Evolutionary conservation across 1,140 invertebrate genomes (phyloP).

Genomic region (Drosophila saltans): DNA sequence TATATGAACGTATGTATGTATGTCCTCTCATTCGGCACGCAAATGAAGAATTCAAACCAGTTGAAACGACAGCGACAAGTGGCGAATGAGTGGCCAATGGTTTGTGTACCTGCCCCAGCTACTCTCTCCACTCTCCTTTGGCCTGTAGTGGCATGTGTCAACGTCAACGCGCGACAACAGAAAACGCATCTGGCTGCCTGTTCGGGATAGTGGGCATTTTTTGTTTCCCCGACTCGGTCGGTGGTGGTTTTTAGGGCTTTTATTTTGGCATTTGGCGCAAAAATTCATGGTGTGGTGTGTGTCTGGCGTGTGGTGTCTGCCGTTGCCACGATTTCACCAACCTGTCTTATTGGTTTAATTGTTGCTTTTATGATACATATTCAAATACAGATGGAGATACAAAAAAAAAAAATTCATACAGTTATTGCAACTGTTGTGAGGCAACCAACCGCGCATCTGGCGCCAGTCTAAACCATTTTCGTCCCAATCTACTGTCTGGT

Average conservation of each 20-base stretch:
- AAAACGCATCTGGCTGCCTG: constrained; percentile 49
- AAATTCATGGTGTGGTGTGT: not conserved
- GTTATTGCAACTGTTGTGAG: constrained; percentile 1
- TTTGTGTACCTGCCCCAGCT: constrained; percentile 35
- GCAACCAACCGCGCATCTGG: constrained; percentile 68
- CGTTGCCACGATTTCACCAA: constrained; percentile 10
- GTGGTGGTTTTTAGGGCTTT: constrained; percentile 34
- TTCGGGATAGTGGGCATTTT: constrained; percentile 28
- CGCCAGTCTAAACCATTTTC: constrained; percentile 61
- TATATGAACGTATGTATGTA: constrained; percentile 25
- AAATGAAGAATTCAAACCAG: constrained; percentile 76
- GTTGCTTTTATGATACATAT: constrained; percentile 36
- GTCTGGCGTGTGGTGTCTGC: constrained; percentile 13
- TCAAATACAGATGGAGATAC: constrained; percentile 18
- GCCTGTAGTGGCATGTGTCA: constrained; percentile 46
- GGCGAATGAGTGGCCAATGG: constrained; percentile 51
- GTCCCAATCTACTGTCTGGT: constrained; percentile 40
- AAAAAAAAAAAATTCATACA: constrained; percentile 1
- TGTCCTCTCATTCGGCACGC: constrained; percentile 47
- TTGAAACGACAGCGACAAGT: constrained; percentile 55
- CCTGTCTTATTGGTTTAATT: constrained; percentile 17
- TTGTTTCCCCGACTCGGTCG: constrained; percentile 29
- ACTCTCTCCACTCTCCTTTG: constrained; percentile 7
- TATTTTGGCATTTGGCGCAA: constrained; percentile 28
- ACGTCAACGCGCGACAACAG: constrained; percentile 46